Percentiles rank a stretch among this genome's conserved stretches.
These are phyloP conservation scores for Tiphia femorata DNA, from an alignment of 2,888 invertebrate species.

Conservation along the genomic window DNA sequence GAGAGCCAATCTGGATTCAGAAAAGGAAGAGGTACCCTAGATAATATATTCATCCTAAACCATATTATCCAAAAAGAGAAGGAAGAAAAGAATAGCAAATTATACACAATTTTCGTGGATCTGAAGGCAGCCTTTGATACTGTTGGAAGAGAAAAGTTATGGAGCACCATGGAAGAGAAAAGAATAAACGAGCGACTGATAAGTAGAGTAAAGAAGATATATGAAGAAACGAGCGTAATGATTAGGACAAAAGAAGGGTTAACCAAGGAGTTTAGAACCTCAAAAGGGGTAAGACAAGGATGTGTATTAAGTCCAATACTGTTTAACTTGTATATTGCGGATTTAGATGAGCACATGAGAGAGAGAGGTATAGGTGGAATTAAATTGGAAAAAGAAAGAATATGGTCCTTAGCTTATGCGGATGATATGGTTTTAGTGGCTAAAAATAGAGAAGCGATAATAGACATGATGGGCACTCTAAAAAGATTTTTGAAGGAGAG, in stretches of 20 bases:
- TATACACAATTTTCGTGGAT: slow-evolving; percentile 26
- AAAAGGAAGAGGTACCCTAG: slow-evolving; percentile 23
- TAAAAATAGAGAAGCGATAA: not conserved
- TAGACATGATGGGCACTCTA: not conserved
- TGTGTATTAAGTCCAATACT: slow-evolving; percentile 30
- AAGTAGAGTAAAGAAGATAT: slow-evolving; percentile 16
- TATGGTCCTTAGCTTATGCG: slow-evolving; percentile 25
- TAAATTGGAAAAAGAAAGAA: slow-evolving; percentile 3
- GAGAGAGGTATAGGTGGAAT: slow-evolving; percentile 21
- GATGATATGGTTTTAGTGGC: not conserved
- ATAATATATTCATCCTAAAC: slow-evolving; percentile 26
- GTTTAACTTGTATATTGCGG: slow-evolving; percentile 26
- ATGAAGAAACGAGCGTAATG: slow-evolving; percentile 19
- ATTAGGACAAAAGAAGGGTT: slow-evolving; percentile 8
- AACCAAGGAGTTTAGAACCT: slow-evolving; percentile 21
- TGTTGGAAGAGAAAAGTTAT: slow-evolving; percentile 25
- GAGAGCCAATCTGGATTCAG: slow-evolving; percentile 34
- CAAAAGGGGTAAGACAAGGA: slow-evolving; percentile 28
- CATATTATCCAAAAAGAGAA: slow-evolving; percentile 13
- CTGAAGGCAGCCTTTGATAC: slow-evolving; percentile 36
- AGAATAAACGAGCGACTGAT: slow-evolving; percentile 8
- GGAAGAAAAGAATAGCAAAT: slow-evolving; percentile 1
- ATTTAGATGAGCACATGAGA: slow-evolving; percentile 18
- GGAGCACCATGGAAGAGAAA: slow-evolving; percentile 21
- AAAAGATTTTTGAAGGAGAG: not conserved